Conservation (phyloP, 2,888 invertebrate species). For the Agrochola lota region DNA sequence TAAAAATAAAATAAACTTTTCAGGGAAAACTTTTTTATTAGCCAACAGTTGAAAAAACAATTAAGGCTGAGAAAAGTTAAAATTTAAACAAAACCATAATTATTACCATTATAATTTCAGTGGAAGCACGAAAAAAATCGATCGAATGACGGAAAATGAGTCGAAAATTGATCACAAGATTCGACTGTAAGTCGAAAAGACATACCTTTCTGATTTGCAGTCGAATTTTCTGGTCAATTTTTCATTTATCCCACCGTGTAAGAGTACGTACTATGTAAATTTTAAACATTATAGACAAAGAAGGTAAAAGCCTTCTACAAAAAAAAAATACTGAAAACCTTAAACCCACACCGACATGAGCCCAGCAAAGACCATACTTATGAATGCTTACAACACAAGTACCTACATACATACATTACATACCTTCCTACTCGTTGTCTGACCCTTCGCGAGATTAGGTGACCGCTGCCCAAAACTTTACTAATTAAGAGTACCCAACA, state of each 20-base stretch:
- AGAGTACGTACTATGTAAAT: not conserved
- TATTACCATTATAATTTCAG: not conserved
- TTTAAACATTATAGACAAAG: not conserved
- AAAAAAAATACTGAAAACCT: not conserved
- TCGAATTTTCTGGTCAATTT: too few relatives aligned
- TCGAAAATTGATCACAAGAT: not conserved
- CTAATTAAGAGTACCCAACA: conserved; percentile 72
- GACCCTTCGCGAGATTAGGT: conserved; percentile 68
- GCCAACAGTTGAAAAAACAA: not conserved
- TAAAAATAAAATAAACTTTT: not conserved
- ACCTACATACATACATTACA: too few relatives aligned
- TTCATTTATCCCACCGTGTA: too few relatives aligned
- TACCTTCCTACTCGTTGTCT: conserved; percentile 22
- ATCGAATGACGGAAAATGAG: not conserved
- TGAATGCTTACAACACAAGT: conserved; percentile 17
- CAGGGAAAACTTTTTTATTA: not conserved
- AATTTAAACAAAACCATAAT: not conserved
- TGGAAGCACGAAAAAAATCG: not conserved
- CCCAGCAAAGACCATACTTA: conserved; percentile 3
- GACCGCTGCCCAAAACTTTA: conserved; percentile 74
- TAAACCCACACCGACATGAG: not conserved
- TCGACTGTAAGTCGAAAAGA: not conserved
- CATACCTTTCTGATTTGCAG: too few relatives aligned
- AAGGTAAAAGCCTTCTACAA: not conserved
- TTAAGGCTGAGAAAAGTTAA: too few relatives aligned